Conservation (phyloP, 1,140 invertebrate species). For the Heliconius hermathena region DNA sequence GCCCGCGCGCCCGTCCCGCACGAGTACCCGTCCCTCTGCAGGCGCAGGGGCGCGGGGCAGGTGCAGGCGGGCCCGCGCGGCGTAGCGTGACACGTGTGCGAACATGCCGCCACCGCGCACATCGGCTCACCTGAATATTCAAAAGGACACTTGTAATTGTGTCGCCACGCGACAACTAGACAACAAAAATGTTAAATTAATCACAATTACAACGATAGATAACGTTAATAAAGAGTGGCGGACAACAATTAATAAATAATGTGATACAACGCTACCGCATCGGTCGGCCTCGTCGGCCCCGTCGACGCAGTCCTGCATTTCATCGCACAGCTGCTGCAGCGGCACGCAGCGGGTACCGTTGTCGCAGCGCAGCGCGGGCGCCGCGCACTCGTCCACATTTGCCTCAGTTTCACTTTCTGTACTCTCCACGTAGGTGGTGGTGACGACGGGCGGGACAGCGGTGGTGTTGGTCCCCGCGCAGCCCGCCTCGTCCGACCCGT, state of each 20-base stretch:
- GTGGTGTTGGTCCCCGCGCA: slow-evolving; percentile 46
- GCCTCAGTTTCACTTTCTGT: slow-evolving; percentile 7
- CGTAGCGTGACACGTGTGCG: slow-evolving; percentile 72
- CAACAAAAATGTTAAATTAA: too few relatives aligned
- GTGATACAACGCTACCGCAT: slow-evolving; percentile 82
- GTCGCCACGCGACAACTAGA: too few relatives aligned
- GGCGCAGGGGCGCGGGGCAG: slow-evolving; percentile 74
- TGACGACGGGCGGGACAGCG: slow-evolving; percentile 41
- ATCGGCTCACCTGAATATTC: slow-evolving; percentile 73
- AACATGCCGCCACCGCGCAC: slow-evolving; percentile 80
- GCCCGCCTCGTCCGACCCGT: slow-evolving; percentile 87
- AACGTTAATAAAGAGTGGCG: too few relatives aligned
- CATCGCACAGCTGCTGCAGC: slow-evolving; percentile 86
- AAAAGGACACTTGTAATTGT: too few relatives aligned
- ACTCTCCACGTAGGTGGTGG: slow-evolving; percentile 31
- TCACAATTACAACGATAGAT: too few relatives aligned
- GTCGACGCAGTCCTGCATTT: slow-evolving; percentile 86
- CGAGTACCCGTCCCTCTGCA: slow-evolving; percentile 82
- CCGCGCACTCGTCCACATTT: slow-evolving; percentile 75
- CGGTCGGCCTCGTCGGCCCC: slow-evolving; percentile 90
- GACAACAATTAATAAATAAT: background rate
- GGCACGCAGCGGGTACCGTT: slow-evolving; percentile 86
- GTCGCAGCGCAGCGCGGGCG: slow-evolving; percentile 86
- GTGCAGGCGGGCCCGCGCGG: slow-evolving; percentile 37
- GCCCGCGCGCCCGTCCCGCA: slow-evolving; percentile 87